A percentile compares a stretch with the other conserved stretches of the same genome.
Evolutionary conservation across 2,888 invertebrate genomes (phyloP).

Genomic region (Zygaena filipendulae): DNA sequence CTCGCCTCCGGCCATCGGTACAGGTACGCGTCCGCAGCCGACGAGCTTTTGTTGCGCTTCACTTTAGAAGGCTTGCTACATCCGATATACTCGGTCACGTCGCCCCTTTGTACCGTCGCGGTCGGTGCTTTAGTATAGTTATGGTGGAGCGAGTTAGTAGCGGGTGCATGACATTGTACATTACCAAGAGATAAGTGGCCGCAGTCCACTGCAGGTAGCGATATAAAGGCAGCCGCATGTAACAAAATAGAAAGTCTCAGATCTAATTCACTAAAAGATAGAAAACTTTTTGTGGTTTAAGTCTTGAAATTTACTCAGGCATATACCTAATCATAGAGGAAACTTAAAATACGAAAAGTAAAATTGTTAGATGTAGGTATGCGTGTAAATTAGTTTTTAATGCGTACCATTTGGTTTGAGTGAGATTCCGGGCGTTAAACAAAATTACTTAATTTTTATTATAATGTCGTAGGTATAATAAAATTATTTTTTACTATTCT

Average conservation of each 20-base stretch:
- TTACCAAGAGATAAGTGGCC: slow-evolving; percentile 74
- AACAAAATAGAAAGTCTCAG: slow-evolving; percentile 66
- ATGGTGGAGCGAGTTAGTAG: slow-evolving; percentile 59
- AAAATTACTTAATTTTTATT: no score
- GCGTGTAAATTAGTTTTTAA: no score
- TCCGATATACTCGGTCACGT: slow-evolving; percentile 40
- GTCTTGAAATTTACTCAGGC: no score
- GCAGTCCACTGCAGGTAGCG: slow-evolving; percentile 74
- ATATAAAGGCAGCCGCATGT: slow-evolving; percentile 69
- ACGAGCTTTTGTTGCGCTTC: slow-evolving; percentile 61
- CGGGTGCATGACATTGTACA: slow-evolving; percentile 75
- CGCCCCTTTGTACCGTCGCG: slow-evolving; percentile 36
- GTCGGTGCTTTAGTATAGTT: slow-evolving; percentile 48
- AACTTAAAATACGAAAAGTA: no score
- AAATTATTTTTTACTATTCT: no score
- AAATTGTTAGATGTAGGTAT: no score
- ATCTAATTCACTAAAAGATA: no score
- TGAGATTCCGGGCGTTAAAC: no score
- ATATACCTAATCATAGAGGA: no score
- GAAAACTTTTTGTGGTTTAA: no score
- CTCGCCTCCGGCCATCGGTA: slow-evolving; percentile 45
- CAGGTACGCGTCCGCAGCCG: slow-evolving; percentile 49
- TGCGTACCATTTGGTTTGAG: no score
- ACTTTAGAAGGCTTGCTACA: slow-evolving; percentile 44
- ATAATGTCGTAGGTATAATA: no score